Conservation (phyloP, 2,113 vertebrate species). For the Anarhynchus alexandrinus region DNA sequence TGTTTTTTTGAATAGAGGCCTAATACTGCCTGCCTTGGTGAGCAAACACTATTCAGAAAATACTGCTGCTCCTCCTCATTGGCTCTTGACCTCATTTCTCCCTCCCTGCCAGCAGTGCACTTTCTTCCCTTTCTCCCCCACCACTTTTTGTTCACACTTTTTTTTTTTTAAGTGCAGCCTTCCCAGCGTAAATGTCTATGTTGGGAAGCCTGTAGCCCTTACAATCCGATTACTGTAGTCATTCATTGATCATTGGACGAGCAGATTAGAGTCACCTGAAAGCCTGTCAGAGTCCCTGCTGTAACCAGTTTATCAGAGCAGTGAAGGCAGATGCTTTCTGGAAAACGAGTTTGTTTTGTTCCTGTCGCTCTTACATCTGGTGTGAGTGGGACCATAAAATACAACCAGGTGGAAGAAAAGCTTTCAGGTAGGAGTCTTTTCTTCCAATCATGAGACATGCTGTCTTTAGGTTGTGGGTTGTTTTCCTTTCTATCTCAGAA, state of each 20-base stretch:
- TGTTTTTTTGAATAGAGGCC: not conserved
- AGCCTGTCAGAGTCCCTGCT: slow-evolving; percentile 30
- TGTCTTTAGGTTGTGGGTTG: not conserved
- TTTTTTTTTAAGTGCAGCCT: not conserved
- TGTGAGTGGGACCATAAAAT: slow-evolving; percentile 2
- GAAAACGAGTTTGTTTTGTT: slow-evolving; percentile 9
- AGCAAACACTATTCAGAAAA: not conserved
- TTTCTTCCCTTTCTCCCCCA: not conserved
- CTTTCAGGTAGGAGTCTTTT: slow-evolving; percentile 57
- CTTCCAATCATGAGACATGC: not conserved
- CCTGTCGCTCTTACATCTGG: not conserved
- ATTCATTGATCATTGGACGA: slow-evolving; percentile 15
- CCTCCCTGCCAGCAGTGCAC: not conserved
- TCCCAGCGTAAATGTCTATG: slow-evolving; percentile 20
- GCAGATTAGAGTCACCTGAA: slow-evolving; percentile 66
- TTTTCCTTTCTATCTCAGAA: not conserved
- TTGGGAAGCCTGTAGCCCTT: slow-evolving; percentile 35
- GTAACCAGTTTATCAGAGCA: slow-evolving; percentile 10
- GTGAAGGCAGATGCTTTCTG: slow-evolving; percentile 40
- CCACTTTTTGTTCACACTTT: not conserved
- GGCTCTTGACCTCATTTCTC: slow-evolving; percentile 1
- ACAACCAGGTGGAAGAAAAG: slow-evolving; percentile 8
- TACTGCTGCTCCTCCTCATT: not conserved
- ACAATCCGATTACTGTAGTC: slow-evolving; percentile 64
- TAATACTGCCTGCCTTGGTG: not conserved